phyloP scores from a whole-genome alignment of 2,888 invertebrate genomes.

The Periphyllus acericola region DNA sequence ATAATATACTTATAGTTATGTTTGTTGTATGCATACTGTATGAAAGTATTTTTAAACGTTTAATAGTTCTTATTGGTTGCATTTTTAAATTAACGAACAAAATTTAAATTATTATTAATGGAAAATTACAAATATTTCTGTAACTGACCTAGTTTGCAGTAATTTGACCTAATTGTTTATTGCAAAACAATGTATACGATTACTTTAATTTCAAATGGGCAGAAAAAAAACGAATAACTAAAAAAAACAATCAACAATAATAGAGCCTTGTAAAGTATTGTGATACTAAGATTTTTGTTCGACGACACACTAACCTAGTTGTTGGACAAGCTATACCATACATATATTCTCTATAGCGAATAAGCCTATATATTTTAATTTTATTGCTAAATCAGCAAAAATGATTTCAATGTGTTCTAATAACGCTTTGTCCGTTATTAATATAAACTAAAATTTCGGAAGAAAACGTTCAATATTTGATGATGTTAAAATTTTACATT shows the following conservation, averaged over 20 bases:
- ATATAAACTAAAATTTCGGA: conserved; percentile 18
- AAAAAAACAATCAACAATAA: conserved; percentile 57
- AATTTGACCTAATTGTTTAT: conserved; percentile 57
- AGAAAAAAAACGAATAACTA: conserved; percentile 21
- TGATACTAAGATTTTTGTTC: conserved; percentile 57
- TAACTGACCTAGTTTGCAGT: conserved; percentile 49
- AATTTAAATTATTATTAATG: background rate
- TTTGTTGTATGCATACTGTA: too few species aligned
- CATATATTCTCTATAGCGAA: conserved; percentile 10
- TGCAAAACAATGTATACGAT: conserved; percentile 56
- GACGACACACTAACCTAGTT: conserved; percentile 59
- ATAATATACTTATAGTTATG: too few species aligned
- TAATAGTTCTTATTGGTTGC: too few species aligned
- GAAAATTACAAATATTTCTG: conserved; percentile 42
- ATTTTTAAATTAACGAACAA: too few species aligned
- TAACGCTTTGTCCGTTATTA: conserved; percentile 31
- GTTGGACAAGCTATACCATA: conserved; percentile 38
- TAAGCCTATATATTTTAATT: conserved; percentile 14
- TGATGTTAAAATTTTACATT: conserved; percentile 11
- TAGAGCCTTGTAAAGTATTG: conserved; percentile 56
- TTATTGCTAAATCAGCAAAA: conserved; percentile 46
- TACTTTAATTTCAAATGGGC: conserved; percentile 49
- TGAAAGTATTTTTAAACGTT: too few species aligned
- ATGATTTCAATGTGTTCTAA: conserved; percentile 32
- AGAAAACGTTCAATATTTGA: conserved; percentile 19